A percentile compares a stretch with the other conserved stretches of the same genome.
phyloP scores from a whole-genome alignment of 2,888 invertebrate species.

The Seira musarum region DNA sequence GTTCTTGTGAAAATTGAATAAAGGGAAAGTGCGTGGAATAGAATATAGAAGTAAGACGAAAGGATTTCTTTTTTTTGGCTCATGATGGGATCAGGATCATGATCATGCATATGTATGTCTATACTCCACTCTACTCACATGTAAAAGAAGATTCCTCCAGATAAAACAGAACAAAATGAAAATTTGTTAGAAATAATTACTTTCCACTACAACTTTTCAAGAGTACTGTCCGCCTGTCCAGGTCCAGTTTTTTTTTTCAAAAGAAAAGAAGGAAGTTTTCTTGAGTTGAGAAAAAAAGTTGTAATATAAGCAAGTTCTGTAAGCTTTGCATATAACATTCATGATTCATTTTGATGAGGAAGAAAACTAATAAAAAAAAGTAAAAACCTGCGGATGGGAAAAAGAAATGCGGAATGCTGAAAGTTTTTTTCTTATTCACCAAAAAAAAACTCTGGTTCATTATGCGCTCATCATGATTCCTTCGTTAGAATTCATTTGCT shows the following conservation, averaged over 20 bases:
- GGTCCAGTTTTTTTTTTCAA: too few species aligned
- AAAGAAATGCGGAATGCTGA: not conserved
- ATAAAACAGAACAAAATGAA: slow-evolving; percentile 9
- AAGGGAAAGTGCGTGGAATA: not conserved
- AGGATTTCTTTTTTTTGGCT: too few species aligned
- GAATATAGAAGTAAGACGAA: too few species aligned
- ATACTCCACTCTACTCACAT: too few species aligned
- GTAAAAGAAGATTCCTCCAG: not conserved
- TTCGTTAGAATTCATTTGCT: slow-evolving; percentile 36
- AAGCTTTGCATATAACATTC: not conserved
- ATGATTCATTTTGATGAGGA: slow-evolving; percentile 7
- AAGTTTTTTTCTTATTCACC: not conserved
- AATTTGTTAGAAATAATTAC: slow-evolving; percentile 46
- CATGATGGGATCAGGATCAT: too few species aligned
- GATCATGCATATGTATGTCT: too few species aligned
- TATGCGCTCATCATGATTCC: slow-evolving; percentile 9
- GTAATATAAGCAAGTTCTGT: too few species aligned
- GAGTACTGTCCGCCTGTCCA: slow-evolving; percentile 23
- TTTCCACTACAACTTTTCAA: slow-evolving; percentile 17
- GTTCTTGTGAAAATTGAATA: not conserved
- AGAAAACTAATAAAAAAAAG: not conserved
- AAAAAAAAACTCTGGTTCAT: slow-evolving; percentile 1
- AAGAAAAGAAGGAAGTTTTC: not conserved
- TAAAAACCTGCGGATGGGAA: not conserved
- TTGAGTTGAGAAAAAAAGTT: not conserved